Conservation (phyloP, 2,797 vertebrate species). For the Enteromius thamalakanensis region DNA sequence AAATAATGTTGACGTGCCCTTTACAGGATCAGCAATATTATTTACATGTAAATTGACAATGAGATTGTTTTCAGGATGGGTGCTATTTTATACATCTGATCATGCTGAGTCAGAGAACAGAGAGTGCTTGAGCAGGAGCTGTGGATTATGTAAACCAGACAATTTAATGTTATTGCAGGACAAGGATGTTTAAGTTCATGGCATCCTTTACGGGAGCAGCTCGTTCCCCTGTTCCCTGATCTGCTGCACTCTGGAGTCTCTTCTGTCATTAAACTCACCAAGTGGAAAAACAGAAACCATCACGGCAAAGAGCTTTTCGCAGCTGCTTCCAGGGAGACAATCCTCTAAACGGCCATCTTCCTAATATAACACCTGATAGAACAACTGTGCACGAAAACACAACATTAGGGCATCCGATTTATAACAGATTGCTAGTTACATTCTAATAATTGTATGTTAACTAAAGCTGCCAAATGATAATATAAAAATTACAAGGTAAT, state of each 20-base stretch:
- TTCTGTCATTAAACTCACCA: slow-evolving; percentile 58
- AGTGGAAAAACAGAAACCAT: slow-evolving; percentile 51
- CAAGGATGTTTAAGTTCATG: slow-evolving; percentile 75
- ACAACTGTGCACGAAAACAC: slow-evolving; percentile 21
- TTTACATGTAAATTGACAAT: slow-evolving; percentile 34
- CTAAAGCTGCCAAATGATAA: neutral
- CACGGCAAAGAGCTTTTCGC: slow-evolving; percentile 47
- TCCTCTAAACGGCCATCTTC: slow-evolving; percentile 28
- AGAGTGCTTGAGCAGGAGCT: slow-evolving; percentile 47
- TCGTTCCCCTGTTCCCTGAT: slow-evolving; percentile 55
- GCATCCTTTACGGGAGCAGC: slow-evolving; percentile 70
- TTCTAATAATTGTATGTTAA: neutral
- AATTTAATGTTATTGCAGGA: slow-evolving; percentile 70
- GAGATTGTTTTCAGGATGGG: slow-evolving; percentile 37
- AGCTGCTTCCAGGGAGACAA: slow-evolving; percentile 50
- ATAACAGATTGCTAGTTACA: slow-evolving; percentile 6
- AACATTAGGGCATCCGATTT: slow-evolving; percentile 4
- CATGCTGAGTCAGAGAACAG: slow-evolving; percentile 70
- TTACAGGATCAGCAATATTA: slow-evolving; percentile 16
- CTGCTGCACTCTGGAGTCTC: slow-evolving; percentile 47
- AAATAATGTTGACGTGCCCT: slow-evolving; percentile 26
- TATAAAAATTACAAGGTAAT: neutral
- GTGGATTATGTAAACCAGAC: slow-evolving; percentile 65
- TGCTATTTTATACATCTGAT: slow-evolving; percentile 58
- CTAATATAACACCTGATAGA: slow-evolving; percentile 45